Base-by-base conservation (phyloP, 2,888 invertebrate species). In the Drosophila emarginata region DNA sequence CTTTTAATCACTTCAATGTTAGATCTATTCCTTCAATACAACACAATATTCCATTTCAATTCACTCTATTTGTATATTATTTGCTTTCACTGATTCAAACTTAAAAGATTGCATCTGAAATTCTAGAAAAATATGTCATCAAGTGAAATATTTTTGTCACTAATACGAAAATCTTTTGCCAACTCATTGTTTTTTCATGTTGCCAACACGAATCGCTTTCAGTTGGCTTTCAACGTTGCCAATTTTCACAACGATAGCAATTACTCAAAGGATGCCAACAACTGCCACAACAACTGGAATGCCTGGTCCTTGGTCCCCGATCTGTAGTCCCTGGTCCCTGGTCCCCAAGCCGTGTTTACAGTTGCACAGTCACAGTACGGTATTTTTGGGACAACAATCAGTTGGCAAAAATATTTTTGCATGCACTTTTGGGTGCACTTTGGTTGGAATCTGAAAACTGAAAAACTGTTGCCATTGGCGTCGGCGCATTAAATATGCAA, bases 361-460 rank as follows among this genome's bases (percentile, higher is more conserved):
- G 63, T 64, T 67, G 40, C 72, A 78, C 56, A 39, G 11, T 26
- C 64, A 50, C 63, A 64, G 71, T 39, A 62, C 51, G 65, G 37
- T 64, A 63, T 70, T 80, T 70, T 71, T 63, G 64, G 60, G 52
- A 9, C 32, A 79, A 79, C 80, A 79, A 77, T 74, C 65, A 32
- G 83, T 68, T 77, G 80, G 67, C 87, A 76, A 86, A 86, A 83
- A 80, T 78, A 81, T 81, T 81, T 86, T 81, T 86, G 80, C 84
- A 80, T 81, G 71, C 80, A 83, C 81, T 86, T 76, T 78, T 70
- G 78, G 84, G 74, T 78, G 72, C 78, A 86, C 72, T 81, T 83
- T 83, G 65, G 50, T 73, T 72, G 65, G 59, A 72, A 64, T 72
- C 32, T 57, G 21, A 40, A 53, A 37, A 26, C 39, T n/a, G 39